Base-by-base conservation (phyloP, 1,140 invertebrate genomes). In the Drosophila ironensis region DNA sequence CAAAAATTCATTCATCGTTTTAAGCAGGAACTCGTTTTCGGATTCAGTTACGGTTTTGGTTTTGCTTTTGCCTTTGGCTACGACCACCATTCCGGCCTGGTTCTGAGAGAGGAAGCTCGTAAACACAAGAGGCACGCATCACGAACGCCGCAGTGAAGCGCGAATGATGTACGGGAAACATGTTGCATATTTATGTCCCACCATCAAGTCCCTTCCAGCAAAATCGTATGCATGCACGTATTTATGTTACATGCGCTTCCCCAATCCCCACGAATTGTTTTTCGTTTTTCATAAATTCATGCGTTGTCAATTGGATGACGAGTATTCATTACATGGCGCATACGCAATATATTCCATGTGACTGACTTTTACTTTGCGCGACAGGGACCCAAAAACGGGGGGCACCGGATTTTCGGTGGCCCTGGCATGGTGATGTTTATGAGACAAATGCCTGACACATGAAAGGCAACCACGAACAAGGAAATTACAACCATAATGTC, bases 281-380 rank as follows among this genome's bases (percentile, higher is more conserved):
- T 69, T 71, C 30, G 67, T 24, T 73, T 70, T 38, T 56, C 73
- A 71, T 84, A 86, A 84, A 73, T 86, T 73, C 82, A 70, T 73
- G 59, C 59, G 64, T 48, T 42, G 69, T 44, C 64, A 66, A 84
- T 84, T 51, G 60, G 45, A 33, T 51, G 63, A 46, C 25, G 41
- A 27, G 47, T 50, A 57, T 60, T 84, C 82, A 84, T 73, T 78
- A 78, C 82, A 71, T 40, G 63, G 64, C 78, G 78, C 84, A 84
- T 82, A 71, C 78, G 78, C 59, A 73, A 84, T 78, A 70, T 84
- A 72, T 61, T 60, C 47, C 54, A 41, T 71, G 47, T 33, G 57
- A 48, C 64, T 59, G 51, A 42, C 25, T 22, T 41, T 28, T 12
- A 14, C 17, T 24, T 4, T 6, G 14, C 17, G 30, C 30, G 5